Evolutionary conservation across 2,113 vertebrate genomes (phyloP).

Genomic region (Corynorhinus townsendii): DNA sequence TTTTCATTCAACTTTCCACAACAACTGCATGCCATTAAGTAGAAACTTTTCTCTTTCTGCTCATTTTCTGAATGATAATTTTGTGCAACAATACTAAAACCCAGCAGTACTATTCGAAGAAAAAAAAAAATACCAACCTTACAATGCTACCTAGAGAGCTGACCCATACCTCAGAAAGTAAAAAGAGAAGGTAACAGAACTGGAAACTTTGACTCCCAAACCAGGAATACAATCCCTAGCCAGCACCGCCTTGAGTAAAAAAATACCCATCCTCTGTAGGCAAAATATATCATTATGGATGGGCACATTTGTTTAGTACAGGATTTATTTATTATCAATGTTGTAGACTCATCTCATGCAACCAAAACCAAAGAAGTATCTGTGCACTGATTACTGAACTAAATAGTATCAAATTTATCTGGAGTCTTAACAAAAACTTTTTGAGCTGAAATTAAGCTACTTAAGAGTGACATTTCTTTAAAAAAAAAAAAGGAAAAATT

Average conservation of each 20-base stretch:
- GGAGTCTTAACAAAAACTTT: neutral
- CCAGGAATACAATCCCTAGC: neutral
- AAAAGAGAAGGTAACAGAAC: neutral
- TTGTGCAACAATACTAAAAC: neutral
- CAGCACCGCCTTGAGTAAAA: neutral
- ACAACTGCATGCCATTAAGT: neutral
- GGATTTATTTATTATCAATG: neutral
- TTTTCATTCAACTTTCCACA: neutral
- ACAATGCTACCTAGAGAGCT: neutral
- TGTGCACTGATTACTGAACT: neutral
- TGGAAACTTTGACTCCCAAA: neutral
- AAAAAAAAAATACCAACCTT: neutral
- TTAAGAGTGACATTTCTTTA: neutral
- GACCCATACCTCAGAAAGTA: neutral
- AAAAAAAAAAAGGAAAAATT: neutral
- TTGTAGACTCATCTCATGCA: neutral
- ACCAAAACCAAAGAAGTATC: neutral
- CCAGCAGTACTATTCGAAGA: neutral
- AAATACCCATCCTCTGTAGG: neutral
- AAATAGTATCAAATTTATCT: neutral
- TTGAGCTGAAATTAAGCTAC: slow-evolving; percentile 15
- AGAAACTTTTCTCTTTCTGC: neutral
- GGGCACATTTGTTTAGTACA: neutral
- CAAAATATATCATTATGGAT: neutral
- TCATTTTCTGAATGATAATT: slow-evolving; percentile 30